Conservation (phyloP, 2,797 vertebrate species). For the Furcifer pardalis region DNA sequence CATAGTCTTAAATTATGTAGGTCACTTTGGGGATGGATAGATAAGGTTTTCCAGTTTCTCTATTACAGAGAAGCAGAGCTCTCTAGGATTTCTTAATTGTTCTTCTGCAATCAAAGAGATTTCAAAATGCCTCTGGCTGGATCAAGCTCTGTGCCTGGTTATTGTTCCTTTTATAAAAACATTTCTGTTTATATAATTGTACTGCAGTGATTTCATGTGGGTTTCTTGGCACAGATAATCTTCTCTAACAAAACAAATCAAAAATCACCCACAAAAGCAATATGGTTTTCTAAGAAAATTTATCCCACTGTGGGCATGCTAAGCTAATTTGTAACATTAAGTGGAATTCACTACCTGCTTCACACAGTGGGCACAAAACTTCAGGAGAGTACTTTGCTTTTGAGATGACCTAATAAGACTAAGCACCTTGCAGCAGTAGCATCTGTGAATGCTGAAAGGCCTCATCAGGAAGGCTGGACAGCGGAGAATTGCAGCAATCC, state of each 20-base stretch:
- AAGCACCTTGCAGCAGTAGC: conserved; percentile 15
- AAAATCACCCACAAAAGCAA: background rate
- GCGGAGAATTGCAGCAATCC: conserved; percentile 35
- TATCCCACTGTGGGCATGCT: background rate
- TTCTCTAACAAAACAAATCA: conserved; percentile 41
- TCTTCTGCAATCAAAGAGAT: background rate
- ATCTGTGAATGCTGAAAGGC: conserved; percentile 25
- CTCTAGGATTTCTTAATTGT: background rate
- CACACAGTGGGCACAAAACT: background rate
- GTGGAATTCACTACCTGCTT: conserved; percentile 1
- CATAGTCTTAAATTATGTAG: no score
- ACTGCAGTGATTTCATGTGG: background rate
- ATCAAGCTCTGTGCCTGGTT: background rate
- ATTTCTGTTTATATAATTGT: background rate
- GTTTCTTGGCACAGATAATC: background rate
- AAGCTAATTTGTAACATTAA: conserved; percentile 26
- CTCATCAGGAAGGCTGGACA: conserved; percentile 18
- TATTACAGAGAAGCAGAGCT: background rate
- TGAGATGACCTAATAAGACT: conserved; percentile 13
- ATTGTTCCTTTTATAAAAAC: background rate
- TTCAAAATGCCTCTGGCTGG: background rate
- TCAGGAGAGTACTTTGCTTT: conserved; percentile 35
- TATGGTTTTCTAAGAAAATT: conserved; percentile 8
- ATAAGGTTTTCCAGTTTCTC: background rate
- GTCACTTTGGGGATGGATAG: no score